Percentiles rank a stretch among this genome's conserved stretches.
phyloP scores from a whole-genome alignment of 1,140 invertebrate genomes.

The Formica exsecta region DNA sequence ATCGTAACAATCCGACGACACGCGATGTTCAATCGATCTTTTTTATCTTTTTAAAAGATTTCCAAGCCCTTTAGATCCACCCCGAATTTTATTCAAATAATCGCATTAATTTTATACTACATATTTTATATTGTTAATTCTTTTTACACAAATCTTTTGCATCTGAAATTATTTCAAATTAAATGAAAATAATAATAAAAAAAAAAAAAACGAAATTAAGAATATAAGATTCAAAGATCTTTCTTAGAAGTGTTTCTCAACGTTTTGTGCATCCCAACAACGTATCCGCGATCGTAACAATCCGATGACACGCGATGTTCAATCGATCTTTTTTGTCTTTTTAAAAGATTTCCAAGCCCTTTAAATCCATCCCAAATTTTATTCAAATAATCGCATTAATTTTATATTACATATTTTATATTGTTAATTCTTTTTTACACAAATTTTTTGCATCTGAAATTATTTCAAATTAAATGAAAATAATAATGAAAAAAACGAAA shows the following conservation, averaged over 20 bases:
- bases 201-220: not conserved
- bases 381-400: not conserved
- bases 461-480: not conserved
- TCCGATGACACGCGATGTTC: not conserved
- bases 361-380: not conserved
- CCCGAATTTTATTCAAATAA: not conserved
- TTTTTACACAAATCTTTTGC: not conserved
- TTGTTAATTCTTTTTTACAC: not conserved
- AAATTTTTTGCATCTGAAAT: not conserved
- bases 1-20: not conserved
- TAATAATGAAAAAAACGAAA: not conserved
- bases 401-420: not conserved
- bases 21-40: not conserved
- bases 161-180: not conserved
- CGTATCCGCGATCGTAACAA: constrained; percentile 11
- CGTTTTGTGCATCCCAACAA: constrained; percentile 60
- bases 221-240: not conserved
- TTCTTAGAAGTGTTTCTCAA: constrained; percentile 69
- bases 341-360: not conserved
- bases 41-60: not conserved
- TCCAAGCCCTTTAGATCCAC: not conserved
- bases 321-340: not conserved
- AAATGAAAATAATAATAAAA: not conserved
- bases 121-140: not conserved
- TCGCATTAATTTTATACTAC: constrained; percentile 1